These are phyloP conservation scores for Drosophila anomelani DNA, from an alignment of 2,888 invertebrate species.

Conservation along the genomic window DNA sequence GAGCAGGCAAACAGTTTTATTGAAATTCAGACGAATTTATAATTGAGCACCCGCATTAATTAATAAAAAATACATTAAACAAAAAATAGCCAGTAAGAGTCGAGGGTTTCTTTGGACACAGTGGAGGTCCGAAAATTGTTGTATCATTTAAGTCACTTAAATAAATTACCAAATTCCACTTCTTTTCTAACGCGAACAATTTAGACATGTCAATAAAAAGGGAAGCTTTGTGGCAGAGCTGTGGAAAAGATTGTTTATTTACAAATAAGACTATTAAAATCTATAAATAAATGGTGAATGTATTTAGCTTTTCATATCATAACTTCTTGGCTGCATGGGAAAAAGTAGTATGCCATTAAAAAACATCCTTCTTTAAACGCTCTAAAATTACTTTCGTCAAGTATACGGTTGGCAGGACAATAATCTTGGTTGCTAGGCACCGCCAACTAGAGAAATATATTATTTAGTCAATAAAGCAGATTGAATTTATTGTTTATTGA, in stretches of 20 bases:
- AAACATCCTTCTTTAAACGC: not conserved
- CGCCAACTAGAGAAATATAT: not conserved
- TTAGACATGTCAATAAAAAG: not conserved
- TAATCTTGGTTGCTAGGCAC: constrained; percentile 47
- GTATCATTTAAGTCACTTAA: constrained; percentile 13
- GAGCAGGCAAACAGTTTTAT: constrained; percentile 40
- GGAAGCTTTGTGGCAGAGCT: not conserved
- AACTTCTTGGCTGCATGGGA: not conserved
- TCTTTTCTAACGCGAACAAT: constrained; percentile 1
- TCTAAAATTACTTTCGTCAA: too few relatives aligned
- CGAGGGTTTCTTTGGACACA: constrained; percentile 1
- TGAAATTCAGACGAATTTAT: constrained; percentile 48
- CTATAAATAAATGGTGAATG: not conserved
- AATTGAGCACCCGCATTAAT: constrained; percentile 53
- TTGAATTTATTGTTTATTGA: not conserved
- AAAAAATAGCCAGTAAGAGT: constrained; percentile 22
- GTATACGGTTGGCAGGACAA: not conserved
- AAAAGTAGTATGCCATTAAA: not conserved
- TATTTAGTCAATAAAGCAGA: constrained; percentile 66
- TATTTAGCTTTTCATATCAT: not conserved
- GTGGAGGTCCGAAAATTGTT: constrained; percentile 2
- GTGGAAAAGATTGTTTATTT: not conserved
- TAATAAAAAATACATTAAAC: constrained; percentile 50
- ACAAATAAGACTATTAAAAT: not conserved
- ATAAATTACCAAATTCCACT: not conserved